Percentiles rank a stretch among this genome's conserved stretches.
phyloP scores from a whole-genome alignment of 2,888 invertebrate species.

The Myopa testacea region DNA sequence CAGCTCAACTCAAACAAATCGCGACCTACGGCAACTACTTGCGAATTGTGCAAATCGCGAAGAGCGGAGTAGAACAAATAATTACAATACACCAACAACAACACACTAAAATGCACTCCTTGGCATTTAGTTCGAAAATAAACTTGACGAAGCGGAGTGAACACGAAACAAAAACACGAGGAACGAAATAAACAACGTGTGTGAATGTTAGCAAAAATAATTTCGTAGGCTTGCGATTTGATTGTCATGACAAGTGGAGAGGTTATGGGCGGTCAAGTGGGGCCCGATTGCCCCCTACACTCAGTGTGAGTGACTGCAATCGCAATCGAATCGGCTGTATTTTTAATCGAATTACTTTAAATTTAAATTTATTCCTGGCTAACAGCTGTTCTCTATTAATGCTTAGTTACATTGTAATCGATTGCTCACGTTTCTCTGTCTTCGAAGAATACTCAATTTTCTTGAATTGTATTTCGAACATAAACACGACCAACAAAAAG shows the following conservation, averaged over 20 bases:
- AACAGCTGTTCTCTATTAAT: too few species aligned
- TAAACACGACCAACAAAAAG: too few species aligned
- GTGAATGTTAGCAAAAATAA: neutral
- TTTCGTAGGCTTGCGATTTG: neutral
- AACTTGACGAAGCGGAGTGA: neutral
- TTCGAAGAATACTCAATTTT: too few species aligned
- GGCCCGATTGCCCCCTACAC: neutral
- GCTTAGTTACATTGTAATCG: too few species aligned
- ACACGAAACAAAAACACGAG: neutral
- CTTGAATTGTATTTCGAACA: too few species aligned
- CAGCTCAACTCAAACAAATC: neutral
- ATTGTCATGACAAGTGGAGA: neutral
- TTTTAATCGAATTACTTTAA: too few species aligned
- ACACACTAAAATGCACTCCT: constrained; percentile 21
- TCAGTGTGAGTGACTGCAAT: neutral
- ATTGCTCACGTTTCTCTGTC: too few species aligned
- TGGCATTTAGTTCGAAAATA: constrained; percentile 6
- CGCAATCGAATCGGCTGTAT: too few species aligned
- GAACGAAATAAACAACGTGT: neutral
- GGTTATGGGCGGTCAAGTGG: neutral
- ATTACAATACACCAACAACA: neutral
- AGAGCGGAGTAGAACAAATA: neutral
- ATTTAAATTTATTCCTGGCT: too few species aligned
- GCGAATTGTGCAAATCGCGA: constrained; percentile 40
- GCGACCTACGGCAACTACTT: constrained; percentile 46